Evolutionary conservation across 2,113 vertebrate genomes (phyloP), one percentile per base, ranked within the genome.

Genomic region (Chloroceryle aenea): DNA sequence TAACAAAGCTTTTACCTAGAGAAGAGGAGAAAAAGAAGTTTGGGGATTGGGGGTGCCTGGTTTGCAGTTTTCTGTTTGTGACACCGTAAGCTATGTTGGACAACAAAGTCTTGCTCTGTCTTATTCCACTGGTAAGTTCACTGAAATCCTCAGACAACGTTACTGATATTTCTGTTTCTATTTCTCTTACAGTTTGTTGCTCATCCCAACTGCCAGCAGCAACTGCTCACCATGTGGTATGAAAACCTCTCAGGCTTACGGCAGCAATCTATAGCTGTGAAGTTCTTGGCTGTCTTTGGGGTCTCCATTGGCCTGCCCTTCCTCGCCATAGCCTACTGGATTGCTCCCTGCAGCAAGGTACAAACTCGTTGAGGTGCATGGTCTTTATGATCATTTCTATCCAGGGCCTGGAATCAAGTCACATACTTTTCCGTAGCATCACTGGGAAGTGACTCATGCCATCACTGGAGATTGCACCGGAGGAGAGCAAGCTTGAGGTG

Each of bases 141-240:
- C 29, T 59, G 38, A 42, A 40, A 42, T 20, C 52, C 50, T 23
- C 55, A 62, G 66, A 29, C 43, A 36, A 12, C 8, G 13, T 6
- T 59, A 9, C 53, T 90, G 42, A 94, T 19, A 1, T 4, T 47
- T 95, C 56, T 89, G 0, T 93, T 74, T 97, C 89, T 97, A 79
- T 89, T 97, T 97, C 69, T 82, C 90, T 95, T 93, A 26, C 97
- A 99, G 99, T 99, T 99, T 50, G 99, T 99, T 53, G 99, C 99
- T 88, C 99, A 99, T 97, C 99, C 99, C 61, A 99, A 99, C 98
- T 99, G 99, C 98, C 99, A 99, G 95, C 99, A 99, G 98, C 99
- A 99, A 89, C 94, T 99, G 92, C 98, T 99, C 93, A 99, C 99
- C 88, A 99, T 99, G 98, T 99, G 99, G 99, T 99, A 99, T 45